A percentile compares a stretch with the other conserved stretches of the same genome.
These are phyloP conservation scores for Actenoides lindsayi DNA, from an alignment of 2,113 vertebrate species.

Conservation along the genomic window DNA sequence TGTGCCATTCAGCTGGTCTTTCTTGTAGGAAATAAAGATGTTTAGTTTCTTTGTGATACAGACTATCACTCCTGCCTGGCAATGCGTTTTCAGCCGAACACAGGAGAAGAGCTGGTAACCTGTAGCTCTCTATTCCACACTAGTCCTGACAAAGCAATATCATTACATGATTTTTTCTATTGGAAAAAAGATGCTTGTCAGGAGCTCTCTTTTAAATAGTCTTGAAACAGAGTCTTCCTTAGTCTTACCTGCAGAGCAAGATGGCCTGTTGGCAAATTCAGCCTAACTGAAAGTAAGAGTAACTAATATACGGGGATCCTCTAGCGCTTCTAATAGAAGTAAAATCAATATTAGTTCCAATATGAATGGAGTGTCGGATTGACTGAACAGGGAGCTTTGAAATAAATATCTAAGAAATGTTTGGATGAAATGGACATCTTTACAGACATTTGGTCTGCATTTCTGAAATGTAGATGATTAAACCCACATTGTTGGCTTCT, in stretches of 20 bases:
- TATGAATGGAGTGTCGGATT: conserved; percentile 63
- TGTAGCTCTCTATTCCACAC: background rate
- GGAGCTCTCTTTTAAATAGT: background rate
- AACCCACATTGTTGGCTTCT: conserved; percentile 75
- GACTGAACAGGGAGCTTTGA: conserved; percentile 66
- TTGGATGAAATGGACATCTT: conserved; percentile 72
- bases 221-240: background rate
- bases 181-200: background rate
- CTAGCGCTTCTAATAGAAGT: conserved; percentile 19
- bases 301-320: background rate
- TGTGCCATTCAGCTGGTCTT: background rate
- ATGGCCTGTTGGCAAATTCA: background rate
- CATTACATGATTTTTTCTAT: background rate
- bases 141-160: background rate
- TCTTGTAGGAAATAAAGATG: background rate
- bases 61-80: background rate
- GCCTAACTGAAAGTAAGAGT: background rate
- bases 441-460: conserved; percentile 78
- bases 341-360: conserved; percentile 47
- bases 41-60: background rate
- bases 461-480: conserved; percentile 72
- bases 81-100: background rate
- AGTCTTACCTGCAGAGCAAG: conserved; percentile 6
- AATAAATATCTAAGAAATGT: conserved; percentile 76
- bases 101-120: background rate